These are phyloP conservation scores for Lithophane leautieri DNA, from an alignment of 2,888 invertebrate genomes.

Conservation along the genomic window DNA sequence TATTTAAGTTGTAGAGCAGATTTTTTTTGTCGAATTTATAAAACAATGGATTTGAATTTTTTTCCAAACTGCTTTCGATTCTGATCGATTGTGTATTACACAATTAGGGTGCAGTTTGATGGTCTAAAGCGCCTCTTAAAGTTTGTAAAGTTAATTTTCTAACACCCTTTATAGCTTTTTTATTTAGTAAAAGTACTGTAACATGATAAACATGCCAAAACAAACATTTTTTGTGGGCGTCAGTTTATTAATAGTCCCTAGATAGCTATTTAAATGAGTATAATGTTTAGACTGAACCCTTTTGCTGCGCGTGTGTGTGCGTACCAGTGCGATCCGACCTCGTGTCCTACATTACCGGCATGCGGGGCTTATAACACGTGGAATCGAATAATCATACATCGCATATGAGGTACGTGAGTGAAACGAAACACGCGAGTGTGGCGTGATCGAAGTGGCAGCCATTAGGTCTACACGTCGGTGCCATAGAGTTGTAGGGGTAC, in stretches of 20 bases:
- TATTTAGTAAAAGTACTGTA: constrained; percentile 7
- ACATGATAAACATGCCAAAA: constrained; percentile 31
- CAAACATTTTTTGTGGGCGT: constrained; percentile 35
- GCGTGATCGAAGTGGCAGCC: constrained; percentile 54
- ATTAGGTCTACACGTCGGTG: constrained; percentile 54
- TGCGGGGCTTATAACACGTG: constrained; percentile 51
- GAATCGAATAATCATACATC: constrained; percentile 64
- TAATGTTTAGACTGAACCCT: constrained; percentile 59
- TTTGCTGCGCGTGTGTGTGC: constrained; percentile 36
- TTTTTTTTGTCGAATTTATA: no score
- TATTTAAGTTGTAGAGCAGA: no score
- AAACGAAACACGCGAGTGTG: constrained; percentile 59
- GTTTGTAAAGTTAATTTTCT: no score
- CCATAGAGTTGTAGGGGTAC: constrained; percentile 53
- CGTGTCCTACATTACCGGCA: constrained; percentile 60
- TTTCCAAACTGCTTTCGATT: no score
- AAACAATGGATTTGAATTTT: no score
- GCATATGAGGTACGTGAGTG: constrained; percentile 52
- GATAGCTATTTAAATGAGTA: constrained; percentile 60
- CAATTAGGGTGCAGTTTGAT: no score
- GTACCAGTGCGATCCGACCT: constrained; percentile 48
- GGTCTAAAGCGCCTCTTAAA: no score
- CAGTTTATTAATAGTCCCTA: constrained; percentile 62
- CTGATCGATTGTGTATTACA: no score
- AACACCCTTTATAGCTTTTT: no score